These are phyloP conservation scores for Myathropa florea DNA, from an alignment of 2,888 invertebrate genomes.

Conservation along the genomic window DNA sequence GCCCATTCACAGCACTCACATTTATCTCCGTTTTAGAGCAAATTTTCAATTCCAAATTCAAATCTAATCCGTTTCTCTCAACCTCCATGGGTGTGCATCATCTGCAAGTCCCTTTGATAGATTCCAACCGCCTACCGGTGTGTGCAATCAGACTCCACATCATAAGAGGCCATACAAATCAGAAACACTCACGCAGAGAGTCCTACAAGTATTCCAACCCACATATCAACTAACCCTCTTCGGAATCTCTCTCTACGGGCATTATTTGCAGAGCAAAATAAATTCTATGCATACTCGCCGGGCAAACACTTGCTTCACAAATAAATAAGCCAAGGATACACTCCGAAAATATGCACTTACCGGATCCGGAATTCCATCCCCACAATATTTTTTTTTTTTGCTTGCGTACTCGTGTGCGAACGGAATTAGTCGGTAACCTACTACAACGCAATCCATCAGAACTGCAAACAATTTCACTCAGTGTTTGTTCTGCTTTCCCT, in stretches of 20 bases:
- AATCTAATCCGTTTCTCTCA: neutral
- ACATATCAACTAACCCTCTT: too few relatives aligned
- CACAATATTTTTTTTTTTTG: neutral
- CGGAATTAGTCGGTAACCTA: slow-evolving; percentile 28
- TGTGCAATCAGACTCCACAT: too few relatives aligned
- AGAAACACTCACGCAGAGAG: too few relatives aligned
- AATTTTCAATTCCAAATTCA: neutral
- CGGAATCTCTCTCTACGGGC: neutral
- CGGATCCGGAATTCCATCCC: neutral
- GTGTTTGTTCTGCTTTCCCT: slow-evolving; percentile 24
- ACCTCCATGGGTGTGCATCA: neutral
- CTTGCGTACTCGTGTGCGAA: neutral
- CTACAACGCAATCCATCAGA: slow-evolving; percentile 29
- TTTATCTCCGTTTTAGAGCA: neutral
- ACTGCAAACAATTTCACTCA: slow-evolving; percentile 54
- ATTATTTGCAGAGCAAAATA: neutral
- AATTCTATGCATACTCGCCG: neutral
- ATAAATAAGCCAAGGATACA: neutral
- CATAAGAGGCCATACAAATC: too few relatives aligned
- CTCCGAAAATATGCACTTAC: neutral
- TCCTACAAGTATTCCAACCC: too few relatives aligned
- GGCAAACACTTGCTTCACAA: neutral
- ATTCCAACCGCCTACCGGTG: neutral
- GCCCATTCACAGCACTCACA: neutral
- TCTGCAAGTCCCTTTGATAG: neutral